Conservation (phyloP, 92 coral and sea anemone species). For the Siderastrea radians region DNA sequence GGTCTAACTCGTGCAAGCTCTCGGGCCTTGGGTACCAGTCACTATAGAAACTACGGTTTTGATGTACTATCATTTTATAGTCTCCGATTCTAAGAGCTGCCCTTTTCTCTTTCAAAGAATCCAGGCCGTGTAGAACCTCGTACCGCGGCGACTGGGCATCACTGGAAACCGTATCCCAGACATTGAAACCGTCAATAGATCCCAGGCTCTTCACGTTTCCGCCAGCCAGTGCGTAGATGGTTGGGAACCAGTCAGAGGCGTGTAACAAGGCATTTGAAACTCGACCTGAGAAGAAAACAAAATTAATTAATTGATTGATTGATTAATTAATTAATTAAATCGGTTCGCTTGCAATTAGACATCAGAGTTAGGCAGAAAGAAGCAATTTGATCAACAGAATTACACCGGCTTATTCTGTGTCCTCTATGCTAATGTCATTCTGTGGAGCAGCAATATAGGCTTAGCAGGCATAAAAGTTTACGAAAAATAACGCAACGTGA, state of each 20-base stretch:
- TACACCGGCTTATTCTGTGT: too few relatives aligned
- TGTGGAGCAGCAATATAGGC: too few relatives aligned
- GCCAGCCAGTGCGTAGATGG: slow-evolving; percentile 89
- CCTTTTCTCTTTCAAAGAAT: slow-evolving; percentile 80
- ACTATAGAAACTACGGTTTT: slow-evolving; percentile 85
- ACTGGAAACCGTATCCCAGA: slow-evolving; percentile 87
- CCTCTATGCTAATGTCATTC: too few relatives aligned
- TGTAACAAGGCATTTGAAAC: slow-evolving; percentile 92
- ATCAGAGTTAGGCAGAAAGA: too few relatives aligned
- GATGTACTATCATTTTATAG: slow-evolving; percentile 91
- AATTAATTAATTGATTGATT: too few relatives aligned
- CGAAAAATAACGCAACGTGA: too few relatives aligned
- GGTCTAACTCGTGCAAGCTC: slow-evolving; percentile 80
- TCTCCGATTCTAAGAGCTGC: slow-evolving; percentile 98
- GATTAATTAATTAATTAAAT: too few relatives aligned
- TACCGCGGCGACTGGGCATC: slow-evolving; percentile 91
- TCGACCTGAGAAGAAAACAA: slow-evolving; percentile 73
- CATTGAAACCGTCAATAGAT: slow-evolving; percentile 88
- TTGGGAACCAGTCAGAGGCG: slow-evolving; percentile 98
- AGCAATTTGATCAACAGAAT: too few relatives aligned
- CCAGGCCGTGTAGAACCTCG: slow-evolving; percentile 97
- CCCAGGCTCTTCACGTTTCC: slow-evolving; percentile 81
- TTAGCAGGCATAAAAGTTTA: too few relatives aligned
- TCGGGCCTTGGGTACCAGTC: slow-evolving; percentile 98
- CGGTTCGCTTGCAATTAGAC: too few relatives aligned